Percentiles rank a stretch among this genome's conserved stretches.
Evolutionary conservation across 2,797 vertebrate species (phyloP).

Genomic region (Mus caroli): DNA sequence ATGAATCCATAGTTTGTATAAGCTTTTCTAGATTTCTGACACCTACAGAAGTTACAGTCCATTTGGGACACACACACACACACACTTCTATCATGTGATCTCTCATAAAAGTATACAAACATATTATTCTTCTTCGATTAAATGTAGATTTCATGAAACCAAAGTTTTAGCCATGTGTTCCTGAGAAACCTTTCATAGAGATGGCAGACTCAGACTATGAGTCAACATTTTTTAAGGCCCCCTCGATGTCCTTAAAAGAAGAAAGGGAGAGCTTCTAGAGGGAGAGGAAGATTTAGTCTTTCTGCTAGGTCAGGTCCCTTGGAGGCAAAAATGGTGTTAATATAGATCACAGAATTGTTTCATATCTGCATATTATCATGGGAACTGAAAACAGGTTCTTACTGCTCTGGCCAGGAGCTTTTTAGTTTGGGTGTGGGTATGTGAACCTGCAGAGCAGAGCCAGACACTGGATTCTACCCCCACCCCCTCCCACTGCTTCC

Average conservation of each 20-base stretch:
- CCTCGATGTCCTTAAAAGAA: not conserved
- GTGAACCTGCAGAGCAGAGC: not conserved
- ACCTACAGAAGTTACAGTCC: not conserved
- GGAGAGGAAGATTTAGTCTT: not conserved
- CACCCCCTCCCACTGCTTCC: not conserved
- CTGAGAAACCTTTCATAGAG: not conserved
- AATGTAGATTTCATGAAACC: not conserved
- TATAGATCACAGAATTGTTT: not conserved
- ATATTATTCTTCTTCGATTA: not conserved
- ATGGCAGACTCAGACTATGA: not conserved
- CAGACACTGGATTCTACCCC: not conserved
- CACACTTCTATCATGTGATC: not conserved
- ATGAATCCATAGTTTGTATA: not conserved
- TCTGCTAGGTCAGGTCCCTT: not conserved
- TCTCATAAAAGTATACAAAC: not conserved
- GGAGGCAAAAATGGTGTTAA: not conserved
- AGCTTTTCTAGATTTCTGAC: conserved; percentile 3
- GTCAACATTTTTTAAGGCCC: not conserved
- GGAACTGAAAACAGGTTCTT: not conserved
- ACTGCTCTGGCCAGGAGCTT: fast-evolving
- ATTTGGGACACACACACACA: not conserved
- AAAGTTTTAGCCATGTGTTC: not conserved
- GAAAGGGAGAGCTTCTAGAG: not conserved
- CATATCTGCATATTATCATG: not conserved
- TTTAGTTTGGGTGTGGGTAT: not conserved